Base-by-base conservation (phyloP, 2,888 invertebrate species). In the Tortrix viridana region DNA sequence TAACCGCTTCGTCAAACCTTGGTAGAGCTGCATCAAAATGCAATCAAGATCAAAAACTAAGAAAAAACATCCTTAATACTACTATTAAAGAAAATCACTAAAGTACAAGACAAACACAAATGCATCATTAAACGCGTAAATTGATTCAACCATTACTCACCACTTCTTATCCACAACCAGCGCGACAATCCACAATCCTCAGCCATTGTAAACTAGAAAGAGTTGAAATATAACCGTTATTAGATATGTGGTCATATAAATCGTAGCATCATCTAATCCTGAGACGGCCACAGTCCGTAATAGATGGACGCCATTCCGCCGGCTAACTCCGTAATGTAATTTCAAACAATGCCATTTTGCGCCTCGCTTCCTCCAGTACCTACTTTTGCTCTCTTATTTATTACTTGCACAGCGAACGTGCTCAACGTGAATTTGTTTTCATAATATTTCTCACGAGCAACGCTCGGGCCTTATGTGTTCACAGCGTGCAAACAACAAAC, bases 401-500 rank as follows among this genome's bases (percentile, higher is more conserved):
- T 89, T 89, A 89, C 89, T 86, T 80, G 84, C 83, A 81, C 88
- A 82, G 82, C 81, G 85, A 86, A 91, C 90, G 90, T 89, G 90
- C 89, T 89, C 88, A 86, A 84, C 86, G 80, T 84, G 87, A 91
- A 90, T 91, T 91, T 91, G 91, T 91, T 90, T 89, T 88, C 91
- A 89, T 90, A 91, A 91, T 90, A 91, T 90, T 90, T 88, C 88
- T 84, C 81, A 74, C 81, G 74, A 81, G 77, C 76, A 68, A 75
- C 77, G 77, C 78, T 79, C 76, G 74, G 78, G 76, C 78, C 76
- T 84, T 86, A 84, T 84, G 76, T 84, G 78, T 63, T 73, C 22
- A 55, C 46, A 60, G 57, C 56, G 52, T 60, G 43, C 75, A 76
- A 60, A 65, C 74, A 59, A 84, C 71, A 77, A 69, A 66, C 69